Evolutionary conservation across 2,797 vertebrate genomes (phyloP).

Genomic region (Euthynnus affinis): DNA sequence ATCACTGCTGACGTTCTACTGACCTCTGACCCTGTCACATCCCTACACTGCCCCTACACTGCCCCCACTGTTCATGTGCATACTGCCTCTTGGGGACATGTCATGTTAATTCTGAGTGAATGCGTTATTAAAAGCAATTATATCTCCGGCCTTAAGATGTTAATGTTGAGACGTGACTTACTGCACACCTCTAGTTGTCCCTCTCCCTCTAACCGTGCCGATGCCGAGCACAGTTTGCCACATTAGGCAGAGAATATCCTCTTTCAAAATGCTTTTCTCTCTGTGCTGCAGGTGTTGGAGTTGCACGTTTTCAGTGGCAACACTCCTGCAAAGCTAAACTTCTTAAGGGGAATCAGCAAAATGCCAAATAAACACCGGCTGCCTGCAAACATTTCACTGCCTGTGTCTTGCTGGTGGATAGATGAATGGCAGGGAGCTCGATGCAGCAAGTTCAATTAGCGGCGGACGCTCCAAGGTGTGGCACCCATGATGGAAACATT

Average conservation of each 20-base stretch:
- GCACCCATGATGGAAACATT: conserved; percentile 37
- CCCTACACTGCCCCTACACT: too few relatives aligned
- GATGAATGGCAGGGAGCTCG: conserved; percentile 42
- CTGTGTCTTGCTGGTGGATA: conserved; percentile 21
- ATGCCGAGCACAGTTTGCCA: conserved; percentile 47
- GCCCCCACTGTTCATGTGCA: too few relatives aligned
- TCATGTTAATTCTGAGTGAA: too few relatives aligned
- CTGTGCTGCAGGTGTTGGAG: conserved; percentile 64
- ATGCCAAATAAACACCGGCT: conserved; percentile 10
- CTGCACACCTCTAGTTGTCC: conserved; percentile 34
- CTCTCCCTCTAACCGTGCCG: conserved; percentile 20
- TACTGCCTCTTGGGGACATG: too few relatives aligned
- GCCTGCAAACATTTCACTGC: conserved; percentile 16
- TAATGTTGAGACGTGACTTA: conserved; percentile 60
- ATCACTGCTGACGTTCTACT: too few relatives aligned
- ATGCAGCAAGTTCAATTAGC: conserved; percentile 69
- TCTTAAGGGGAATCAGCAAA: conserved; percentile 15
- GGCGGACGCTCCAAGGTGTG: conserved; percentile 50
- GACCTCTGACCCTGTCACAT: too few relatives aligned
- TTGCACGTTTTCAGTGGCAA: conserved; percentile 63
- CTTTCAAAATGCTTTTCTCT: conserved; percentile 63
- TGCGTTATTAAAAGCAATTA: too few relatives aligned
- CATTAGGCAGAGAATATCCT: conserved; percentile 55
- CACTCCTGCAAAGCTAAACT: conserved; percentile 27
- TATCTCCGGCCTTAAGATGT: conserved; percentile 21